Evolutionary conservation across 2,888 invertebrate species (phyloP), one percentile per base, ranked within the genome.

Genomic region (Amiota communis): DNA sequence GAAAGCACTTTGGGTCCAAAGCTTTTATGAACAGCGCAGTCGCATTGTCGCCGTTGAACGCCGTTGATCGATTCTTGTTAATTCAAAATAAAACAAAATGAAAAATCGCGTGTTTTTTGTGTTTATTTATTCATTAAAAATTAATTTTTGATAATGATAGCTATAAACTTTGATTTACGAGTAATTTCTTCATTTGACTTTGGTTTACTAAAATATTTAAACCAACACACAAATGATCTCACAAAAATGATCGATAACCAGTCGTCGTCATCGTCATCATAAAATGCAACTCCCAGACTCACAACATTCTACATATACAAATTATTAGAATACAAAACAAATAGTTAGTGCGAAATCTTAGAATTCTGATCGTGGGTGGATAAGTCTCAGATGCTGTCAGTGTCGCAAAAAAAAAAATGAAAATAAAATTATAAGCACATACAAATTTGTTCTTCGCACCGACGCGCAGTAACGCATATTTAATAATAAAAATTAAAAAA

Each of bases 321-420:
- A 36, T 36, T 4, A 36, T 2, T 36, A 36, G 36, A 36, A 36
- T 36, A 36, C 8, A 36, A 36, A 36, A 36, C 36, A 36, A 12
- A 59, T 59, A 67, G 20, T 67, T 51, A 23, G 67, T 67, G 48
- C 49, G 48, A 59, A 20, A 53, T 20, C 36, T 71, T 64, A 12
- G 47, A 23, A 49, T 61, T 70, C n/a, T 47, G 59, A 70, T 72
- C 76, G 74, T 72, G 73, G 49, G 71, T 71, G 63, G 63, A 36
- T 61, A 70, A 49, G 49, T 59, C 23, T 23, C 56, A 17, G 68
- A 51, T 23, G 67, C 49, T 11, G 70, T 46, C 70, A 84, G 72
- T 75, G 79, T 81, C 81, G 82, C 84, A 81, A 82, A 82, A 84
- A 84, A 83, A 81, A 81, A 78, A 80, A n/a, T 83, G 81, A 84